Evolutionary conservation across 1,140 invertebrate genomes (phyloP).

Genomic region (Habropoda laboriosa): DNA sequence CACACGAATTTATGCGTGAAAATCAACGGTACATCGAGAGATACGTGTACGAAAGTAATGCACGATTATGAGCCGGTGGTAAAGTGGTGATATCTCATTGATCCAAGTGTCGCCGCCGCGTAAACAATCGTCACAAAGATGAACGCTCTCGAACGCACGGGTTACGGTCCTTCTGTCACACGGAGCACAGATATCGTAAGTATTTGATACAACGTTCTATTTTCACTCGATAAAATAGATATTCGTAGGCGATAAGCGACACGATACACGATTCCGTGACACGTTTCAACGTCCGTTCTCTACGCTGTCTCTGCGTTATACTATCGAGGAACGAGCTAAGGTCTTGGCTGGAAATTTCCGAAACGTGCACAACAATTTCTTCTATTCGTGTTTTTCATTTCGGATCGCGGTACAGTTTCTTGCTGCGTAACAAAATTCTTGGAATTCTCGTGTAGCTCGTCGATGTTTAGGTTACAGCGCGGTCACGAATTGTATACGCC

Average conservation of each 20-base stretch:
- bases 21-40: constrained; percentile 42
- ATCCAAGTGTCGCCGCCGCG: constrained; percentile 38
- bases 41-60: constrained; percentile 41
- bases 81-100: constrained; percentile 45
- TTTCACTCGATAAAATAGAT: not conserved
- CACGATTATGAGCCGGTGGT: constrained; percentile 46
- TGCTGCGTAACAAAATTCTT: not conserved
- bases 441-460: not conserved
- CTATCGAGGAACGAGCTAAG: too few relatives aligned
- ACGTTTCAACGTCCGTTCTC: not conserved
- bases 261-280: not conserved
- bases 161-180: constrained; percentile 65
- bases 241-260: not conserved
- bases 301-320: not conserved
- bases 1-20: constrained; percentile 70
- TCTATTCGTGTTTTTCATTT: not conserved
- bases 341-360: not conserved
- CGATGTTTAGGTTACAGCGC: constrained; percentile 39
- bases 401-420: too few relatives aligned
- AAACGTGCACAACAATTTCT: not conserved
- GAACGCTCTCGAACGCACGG: constrained; percentile 63
- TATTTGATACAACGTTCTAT: constrained; percentile 41
- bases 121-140: constrained; percentile 65
- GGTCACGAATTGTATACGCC: constrained; percentile 15
- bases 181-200: constrained; percentile 68